phyloP scores from a whole-genome alignment of 35 echinoderm and acorn worm genomes.

The Holothuria glaberrima region DNA sequence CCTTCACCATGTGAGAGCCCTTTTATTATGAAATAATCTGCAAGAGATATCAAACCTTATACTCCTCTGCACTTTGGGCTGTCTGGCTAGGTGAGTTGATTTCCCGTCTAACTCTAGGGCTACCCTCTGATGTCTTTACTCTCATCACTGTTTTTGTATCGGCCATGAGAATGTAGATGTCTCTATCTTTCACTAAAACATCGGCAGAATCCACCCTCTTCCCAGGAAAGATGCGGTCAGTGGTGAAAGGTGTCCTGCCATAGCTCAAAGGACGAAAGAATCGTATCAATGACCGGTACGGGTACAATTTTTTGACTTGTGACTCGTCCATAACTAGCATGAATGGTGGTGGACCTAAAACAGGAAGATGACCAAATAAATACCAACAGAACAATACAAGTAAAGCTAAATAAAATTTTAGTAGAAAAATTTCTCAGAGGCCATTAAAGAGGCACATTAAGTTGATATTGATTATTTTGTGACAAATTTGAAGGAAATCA shows the following conservation, averaged over 20 bases:
- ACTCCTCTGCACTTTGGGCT: neutral
- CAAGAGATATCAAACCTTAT: neutral
- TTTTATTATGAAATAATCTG: neutral
- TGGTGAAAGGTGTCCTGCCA: neutral
- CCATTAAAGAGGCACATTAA: too few relatives aligned
- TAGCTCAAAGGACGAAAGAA: too few relatives aligned
- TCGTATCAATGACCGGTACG: too few relatives aligned
- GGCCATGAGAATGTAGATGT: neutral
- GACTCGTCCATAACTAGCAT: conserved; percentile 17
- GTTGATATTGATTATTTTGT: too few relatives aligned
- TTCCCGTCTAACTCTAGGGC: neutral
- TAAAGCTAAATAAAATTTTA: too few relatives aligned
- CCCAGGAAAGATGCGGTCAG: neutral
- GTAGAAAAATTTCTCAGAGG: too few relatives aligned
- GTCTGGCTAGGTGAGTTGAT: neutral
- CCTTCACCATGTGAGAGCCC: neutral
- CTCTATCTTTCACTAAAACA: neutral
- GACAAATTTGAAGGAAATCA: too few relatives aligned
- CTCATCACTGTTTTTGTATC: neutral
- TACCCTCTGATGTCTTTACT: neutral
- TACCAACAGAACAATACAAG: too few relatives aligned
- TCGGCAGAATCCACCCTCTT: neutral
- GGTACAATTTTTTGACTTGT: neutral
- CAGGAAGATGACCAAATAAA: too few relatives aligned
- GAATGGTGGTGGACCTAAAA: neutral